Evolutionary conservation across 2,113 vertebrate species (phyloP).

Genomic region (Lycocorax pyrrhopterus): DNA sequence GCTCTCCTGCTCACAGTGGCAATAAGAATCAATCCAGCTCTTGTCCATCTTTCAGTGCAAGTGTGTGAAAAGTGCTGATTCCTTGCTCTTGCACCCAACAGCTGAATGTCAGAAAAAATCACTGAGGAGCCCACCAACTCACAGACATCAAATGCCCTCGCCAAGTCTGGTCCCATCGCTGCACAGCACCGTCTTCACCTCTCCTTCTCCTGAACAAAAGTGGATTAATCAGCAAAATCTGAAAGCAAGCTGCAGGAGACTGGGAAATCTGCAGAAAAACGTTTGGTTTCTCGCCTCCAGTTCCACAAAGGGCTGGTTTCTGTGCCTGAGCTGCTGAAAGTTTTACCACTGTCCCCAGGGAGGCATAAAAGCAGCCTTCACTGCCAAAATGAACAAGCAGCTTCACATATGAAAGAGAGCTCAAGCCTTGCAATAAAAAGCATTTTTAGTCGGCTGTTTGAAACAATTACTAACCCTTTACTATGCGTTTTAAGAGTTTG

Average conservation of each 20-base stretch:
- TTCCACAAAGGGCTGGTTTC: not conserved
- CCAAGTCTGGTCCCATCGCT: not conserved
- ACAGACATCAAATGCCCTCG: rapidly evolving
- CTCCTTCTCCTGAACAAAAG: not conserved
- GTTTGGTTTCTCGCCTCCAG: conserved; percentile 4
- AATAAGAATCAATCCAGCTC: not conserved
- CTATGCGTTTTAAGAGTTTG: not conserved
- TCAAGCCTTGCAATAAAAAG: not conserved
- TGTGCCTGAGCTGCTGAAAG: conserved; percentile 28
- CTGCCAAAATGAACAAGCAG: conserved; percentile 27
- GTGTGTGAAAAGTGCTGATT: not conserved
- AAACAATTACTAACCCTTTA: conserved; percentile 49
- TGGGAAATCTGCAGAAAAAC: not conserved
- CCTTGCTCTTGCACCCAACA: not conserved
- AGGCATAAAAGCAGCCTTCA: not conserved
- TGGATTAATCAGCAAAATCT: not conserved
- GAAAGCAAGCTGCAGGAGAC: not conserved
- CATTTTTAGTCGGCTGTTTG: not conserved
- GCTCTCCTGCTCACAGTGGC: not conserved
- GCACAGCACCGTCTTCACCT: not conserved
- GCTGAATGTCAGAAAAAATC: not conserved
- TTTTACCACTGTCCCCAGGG: conserved; percentile 25
- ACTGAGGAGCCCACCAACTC: not conserved
- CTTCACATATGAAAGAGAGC: conserved; percentile 9
- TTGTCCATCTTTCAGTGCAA: not conserved